These are phyloP conservation scores for Acleris laterana DNA, from an alignment of 2,888 invertebrate species.

Conservation along the genomic window DNA sequence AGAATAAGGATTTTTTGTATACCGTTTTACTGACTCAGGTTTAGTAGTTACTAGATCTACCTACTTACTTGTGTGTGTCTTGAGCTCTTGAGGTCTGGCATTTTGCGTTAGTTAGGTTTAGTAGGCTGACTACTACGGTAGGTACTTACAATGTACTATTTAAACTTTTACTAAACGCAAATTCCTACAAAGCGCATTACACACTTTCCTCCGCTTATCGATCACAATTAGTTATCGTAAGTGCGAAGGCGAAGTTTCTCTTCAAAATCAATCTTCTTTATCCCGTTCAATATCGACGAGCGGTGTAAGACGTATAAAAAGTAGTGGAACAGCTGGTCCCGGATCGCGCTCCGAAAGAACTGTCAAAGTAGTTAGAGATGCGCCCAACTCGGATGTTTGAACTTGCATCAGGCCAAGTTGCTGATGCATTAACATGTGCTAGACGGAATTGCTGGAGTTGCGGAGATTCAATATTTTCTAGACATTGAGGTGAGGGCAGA, in stretches of 20 bases:
- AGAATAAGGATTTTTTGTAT: too few relatives aligned
- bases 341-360: conserved; percentile 59
- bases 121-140: too few relatives aligned
- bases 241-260: conserved; percentile 22
- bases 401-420: conserved; percentile 55
- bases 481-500: conserved; percentile 26
- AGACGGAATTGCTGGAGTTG: conserved; percentile 54
- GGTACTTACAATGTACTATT: too few relatives aligned
- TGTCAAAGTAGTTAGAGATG: conserved; percentile 62
- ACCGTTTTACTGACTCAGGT: too few relatives aligned
- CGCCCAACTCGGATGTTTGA: conserved; percentile 59
- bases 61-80: too few relatives aligned
- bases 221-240: conserved; percentile 21
- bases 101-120: too few relatives aligned
- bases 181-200: neutral
- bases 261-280: conserved; percentile 36
- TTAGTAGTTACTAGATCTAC: too few relatives aligned
- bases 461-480: conserved; percentile 36
- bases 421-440: conserved; percentile 44
- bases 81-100: too few relatives aligned
- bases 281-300: conserved; percentile 36
- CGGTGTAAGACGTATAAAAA: conserved; percentile 44
- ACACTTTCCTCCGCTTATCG: conserved; percentile 1
- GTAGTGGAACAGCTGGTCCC: conserved; percentile 57
- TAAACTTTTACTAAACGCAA: too few relatives aligned